Evolutionary conservation across 2,888 invertebrate genomes (phyloP), one percentile per base, ranked within the genome.

Genomic region (Drosophila emarginata): DNA sequence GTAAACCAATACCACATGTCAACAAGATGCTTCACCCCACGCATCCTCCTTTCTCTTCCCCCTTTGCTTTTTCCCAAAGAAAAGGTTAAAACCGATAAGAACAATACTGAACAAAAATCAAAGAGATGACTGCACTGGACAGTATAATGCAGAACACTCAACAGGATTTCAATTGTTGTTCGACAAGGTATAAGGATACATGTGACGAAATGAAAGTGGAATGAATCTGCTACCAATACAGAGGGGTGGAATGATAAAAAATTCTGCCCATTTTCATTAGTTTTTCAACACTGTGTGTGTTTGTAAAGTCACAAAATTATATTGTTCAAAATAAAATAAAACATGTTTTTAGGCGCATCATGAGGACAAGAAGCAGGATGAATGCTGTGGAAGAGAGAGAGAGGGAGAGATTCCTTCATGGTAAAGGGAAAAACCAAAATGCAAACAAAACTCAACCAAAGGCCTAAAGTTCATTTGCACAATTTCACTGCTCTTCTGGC

Each of bases 381-480:
- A 23, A 23, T 23, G 23, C 23, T 23, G 23, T 23, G 58, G 37
- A 57, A 60, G 50, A 32, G 57, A 40, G 23, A 54, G 23, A 52
- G 57, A 40, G 23, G 45, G 23, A 52, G 52, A 39, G 53, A 37
- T 56, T 26, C 61, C 28, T 57, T 68, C 23, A 28, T 21, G 32
- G 58, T 66, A 63, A 28, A 53, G 68, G 64, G 61, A 60, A 72
- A 72, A 87, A 81, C 89, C 88, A 67, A 89, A 89, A 83, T 79
- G 72, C 89, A 84, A 84, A 89, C 88, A 89, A 87, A 54, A 87
- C 86, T 77, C 78, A 84, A 87, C 85, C 87, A 88, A 84, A 84
- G 89, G 89, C 89, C 89, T 87, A 84, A 89, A 89, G 84, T 89
- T 84, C 89, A 84, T 84, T 84, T 84, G 80, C 86, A 87, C 89